Evolutionary conservation across 2,797 vertebrate genomes (phyloP).

Genomic region (Rhinophrynus dorsalis): DNA sequence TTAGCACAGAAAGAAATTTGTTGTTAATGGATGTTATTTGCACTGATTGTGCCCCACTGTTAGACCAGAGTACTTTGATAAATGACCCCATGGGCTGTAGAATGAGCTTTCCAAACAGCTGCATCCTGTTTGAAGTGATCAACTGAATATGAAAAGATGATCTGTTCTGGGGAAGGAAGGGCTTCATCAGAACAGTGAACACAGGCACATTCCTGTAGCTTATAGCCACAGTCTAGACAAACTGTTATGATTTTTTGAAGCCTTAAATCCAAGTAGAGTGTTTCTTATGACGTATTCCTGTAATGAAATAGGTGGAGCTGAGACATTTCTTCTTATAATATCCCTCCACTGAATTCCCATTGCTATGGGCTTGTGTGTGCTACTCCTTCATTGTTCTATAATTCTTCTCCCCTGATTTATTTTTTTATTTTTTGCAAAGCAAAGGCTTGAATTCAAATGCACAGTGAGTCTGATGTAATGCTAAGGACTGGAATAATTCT

Average conservation of each 20-base stretch:
- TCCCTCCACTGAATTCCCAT: not conserved
- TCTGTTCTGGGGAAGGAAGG: slow-evolving; percentile 23
- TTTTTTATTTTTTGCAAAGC: too few species aligned
- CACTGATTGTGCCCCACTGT: slow-evolving; percentile 7
- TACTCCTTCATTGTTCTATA: too few species aligned
- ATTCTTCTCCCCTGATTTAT: too few species aligned
- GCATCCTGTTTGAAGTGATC: slow-evolving; percentile 34
- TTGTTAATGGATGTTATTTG: not conserved
- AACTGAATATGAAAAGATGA: slow-evolving; percentile 24
- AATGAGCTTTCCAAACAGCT: slow-evolving; percentile 36
- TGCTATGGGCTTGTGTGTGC: not conserved
- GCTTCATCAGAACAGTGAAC: not conserved
- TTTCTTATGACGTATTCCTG: not conserved
- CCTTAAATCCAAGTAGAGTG: not conserved
- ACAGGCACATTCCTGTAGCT: not conserved
- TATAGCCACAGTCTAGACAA: not conserved
- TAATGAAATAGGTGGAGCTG: not conserved
- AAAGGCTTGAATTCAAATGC: too few species aligned
- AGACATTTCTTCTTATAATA: not conserved
- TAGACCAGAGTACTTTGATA: slow-evolving; percentile 29
- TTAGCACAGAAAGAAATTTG: too few species aligned
- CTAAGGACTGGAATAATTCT: too few species aligned
- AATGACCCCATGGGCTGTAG: slow-evolving; percentile 28
- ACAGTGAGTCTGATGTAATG: too few species aligned
- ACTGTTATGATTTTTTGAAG: not conserved